Base-by-base conservation (phyloP, 92 coral and sea anemone genomes). In the Actinostola sp. region DNA sequence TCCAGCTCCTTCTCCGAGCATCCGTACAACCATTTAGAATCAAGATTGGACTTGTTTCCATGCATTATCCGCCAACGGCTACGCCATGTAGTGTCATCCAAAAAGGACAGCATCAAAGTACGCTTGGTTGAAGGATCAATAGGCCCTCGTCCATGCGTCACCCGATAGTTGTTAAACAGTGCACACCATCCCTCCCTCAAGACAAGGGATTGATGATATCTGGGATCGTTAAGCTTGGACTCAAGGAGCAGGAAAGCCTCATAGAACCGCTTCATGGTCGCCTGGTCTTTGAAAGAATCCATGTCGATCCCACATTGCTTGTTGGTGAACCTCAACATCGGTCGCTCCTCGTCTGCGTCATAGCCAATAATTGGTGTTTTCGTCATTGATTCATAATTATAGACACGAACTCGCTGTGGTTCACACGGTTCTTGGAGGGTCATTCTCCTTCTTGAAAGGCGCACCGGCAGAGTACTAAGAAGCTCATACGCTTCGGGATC, bases 21-120 rank as follows among this genome's bases (percentile, higher is more conserved):
- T 24, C 81, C 86, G 42, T 61, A 43, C 38, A 82, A 57, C 87
- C 87, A 82, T 73, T 82, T 82, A 31, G 34, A 62, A 12, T 82
- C 87, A 34, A 82, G 64, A 33, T 72, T 70, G 33, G 87, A 46
- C 70, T 67, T 82, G 38, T 68, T 52, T 13, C 87, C 83, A 33
- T 21, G 28, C 10, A 82, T 63, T 23, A 82, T 67, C n/a, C 87
- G 72, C 83, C 75, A 66, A 25, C 87, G 54, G 13, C 70, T 75
- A 12, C 50, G 20, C 81, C 81, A 75, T 39, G 31, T 67, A 4
- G 2, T 19, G 3, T 71, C 77, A 51, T 14, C 8, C 13, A 71
- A 9, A 43, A 27, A 52, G 3, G 52, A 42, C 31, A 31, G 23
- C 19, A 71, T 42, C 16, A 71, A 0, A 3, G 14, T 23, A 11